Evolutionary conservation across 2,888 invertebrate genomes (phyloP).

Genomic region (Flexamia atlantica): DNA sequence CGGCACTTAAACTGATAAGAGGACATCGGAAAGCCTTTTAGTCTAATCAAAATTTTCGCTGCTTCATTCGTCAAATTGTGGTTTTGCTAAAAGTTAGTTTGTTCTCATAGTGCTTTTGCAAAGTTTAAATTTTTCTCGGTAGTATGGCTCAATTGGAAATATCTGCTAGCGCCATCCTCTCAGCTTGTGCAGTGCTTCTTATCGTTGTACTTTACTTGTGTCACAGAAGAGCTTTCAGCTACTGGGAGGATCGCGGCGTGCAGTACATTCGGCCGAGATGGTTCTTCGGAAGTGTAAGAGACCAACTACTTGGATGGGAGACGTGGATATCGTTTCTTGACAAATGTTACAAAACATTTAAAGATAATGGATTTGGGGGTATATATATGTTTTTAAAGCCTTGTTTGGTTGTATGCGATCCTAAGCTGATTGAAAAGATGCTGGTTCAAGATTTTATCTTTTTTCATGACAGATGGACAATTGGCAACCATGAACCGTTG

Average conservation of each 20-base stretch:
- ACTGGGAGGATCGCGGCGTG: slow-evolving; percentile 32
- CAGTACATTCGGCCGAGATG: slow-evolving; percentile 18
- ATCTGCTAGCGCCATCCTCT: not conserved
- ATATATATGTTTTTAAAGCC: slow-evolving; percentile 26
- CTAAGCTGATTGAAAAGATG: slow-evolving; percentile 34
- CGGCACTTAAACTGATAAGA: no score
- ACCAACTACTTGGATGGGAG: not conserved
- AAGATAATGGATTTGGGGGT: slow-evolving; percentile 33
- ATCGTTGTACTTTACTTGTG: slow-evolving; percentile 2
- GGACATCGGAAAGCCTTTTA: no score
- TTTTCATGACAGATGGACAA: slow-evolving; percentile 27
- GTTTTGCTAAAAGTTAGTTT: no score
- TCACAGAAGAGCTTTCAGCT: not conserved
- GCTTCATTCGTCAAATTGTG: no score
- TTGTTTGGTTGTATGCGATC: slow-evolving; percentile 17
- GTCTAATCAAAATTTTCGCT: no score
- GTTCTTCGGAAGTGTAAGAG: slow-evolving; percentile 32
- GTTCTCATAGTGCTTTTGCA: no score
- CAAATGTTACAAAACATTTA: slow-evolving; percentile 3
- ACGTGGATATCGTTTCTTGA: not conserved
- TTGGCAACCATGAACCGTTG: not conserved
- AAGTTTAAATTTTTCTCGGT: no score
- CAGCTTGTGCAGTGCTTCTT: not conserved
- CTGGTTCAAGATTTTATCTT: slow-evolving; percentile 31
- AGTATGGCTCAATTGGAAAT: no score